Conservation (phyloP, 1,140 invertebrate genomes). For the Halyomorpha halys region DNA sequence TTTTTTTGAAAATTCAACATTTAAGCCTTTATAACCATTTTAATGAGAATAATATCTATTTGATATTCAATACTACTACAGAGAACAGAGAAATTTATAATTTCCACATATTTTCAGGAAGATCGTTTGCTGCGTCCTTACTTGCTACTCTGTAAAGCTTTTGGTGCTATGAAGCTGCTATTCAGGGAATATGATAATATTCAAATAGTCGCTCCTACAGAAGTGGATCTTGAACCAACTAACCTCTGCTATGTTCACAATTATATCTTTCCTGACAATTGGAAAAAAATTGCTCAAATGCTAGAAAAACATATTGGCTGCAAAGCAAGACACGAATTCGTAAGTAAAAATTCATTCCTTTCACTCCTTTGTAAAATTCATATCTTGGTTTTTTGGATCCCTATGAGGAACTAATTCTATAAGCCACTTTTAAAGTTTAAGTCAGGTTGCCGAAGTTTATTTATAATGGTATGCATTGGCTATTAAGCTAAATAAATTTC, state of each 20-base stretch:
- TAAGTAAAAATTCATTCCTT: slow-evolving; percentile 9
- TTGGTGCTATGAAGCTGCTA: slow-evolving; percentile 17
- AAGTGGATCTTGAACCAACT: slow-evolving; percentile 18
- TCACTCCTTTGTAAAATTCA: too few relatives aligned
- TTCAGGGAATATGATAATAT: slow-evolving; percentile 20
- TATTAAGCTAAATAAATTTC: too few relatives aligned
- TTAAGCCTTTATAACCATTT: background rate
- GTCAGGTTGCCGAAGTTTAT: too few relatives aligned
- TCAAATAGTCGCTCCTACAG: slow-evolving; percentile 1
- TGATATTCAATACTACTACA: too few relatives aligned
- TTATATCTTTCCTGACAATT: slow-evolving; percentile 17
- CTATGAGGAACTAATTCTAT: too few relatives aligned
- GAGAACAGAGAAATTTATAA: too few relatives aligned
- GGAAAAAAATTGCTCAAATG: slow-evolving; percentile 14
- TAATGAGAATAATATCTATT: background rate
- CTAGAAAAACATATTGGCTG: background rate
- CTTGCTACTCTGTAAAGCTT: slow-evolving; percentile 18
- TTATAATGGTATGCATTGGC: too few relatives aligned
- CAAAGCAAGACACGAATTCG: slow-evolving; percentile 10
- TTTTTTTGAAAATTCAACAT: too few relatives aligned
- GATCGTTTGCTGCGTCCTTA: slow-evolving; percentile 20
- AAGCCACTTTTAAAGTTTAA: too few relatives aligned
- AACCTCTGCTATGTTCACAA: slow-evolving; percentile 25
- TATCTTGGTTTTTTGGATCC: too few relatives aligned
- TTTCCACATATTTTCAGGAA: slow-evolving; percentile 13